Conservation (phyloP, 92 coral and sea anemone genomes). For the Heliopora coerulea region DNA sequence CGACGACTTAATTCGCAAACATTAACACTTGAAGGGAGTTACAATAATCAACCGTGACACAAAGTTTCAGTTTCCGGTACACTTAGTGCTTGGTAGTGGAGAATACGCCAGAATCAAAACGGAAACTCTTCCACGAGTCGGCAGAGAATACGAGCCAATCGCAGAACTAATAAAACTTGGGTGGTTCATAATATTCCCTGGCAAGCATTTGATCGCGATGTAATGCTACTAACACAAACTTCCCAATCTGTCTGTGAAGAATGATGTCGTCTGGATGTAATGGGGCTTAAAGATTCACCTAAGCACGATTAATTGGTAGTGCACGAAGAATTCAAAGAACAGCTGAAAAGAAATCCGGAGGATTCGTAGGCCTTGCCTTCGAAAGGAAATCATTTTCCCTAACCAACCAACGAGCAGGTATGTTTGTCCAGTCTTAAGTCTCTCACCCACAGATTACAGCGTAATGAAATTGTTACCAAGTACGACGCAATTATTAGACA, state of each 20-base stretch:
- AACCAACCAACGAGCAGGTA: background rate
- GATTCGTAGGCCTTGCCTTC: constrained; percentile 3
- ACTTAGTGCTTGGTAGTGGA: constrained; percentile 20
- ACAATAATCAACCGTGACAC: constrained; percentile 7
- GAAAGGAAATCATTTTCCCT: too few relatives aligned
- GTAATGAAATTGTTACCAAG: background rate
- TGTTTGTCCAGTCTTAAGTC: constrained; percentile 9
- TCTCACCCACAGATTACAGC: background rate
- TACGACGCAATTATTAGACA: background rate
- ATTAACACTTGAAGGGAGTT: background rate
- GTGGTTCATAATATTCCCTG: constrained; percentile 19
- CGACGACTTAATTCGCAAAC: background rate
- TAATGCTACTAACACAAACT: constrained; percentile 15
- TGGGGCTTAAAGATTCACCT: constrained; percentile 12
- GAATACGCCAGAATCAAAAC: constrained; percentile 31
- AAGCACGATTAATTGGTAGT: constrained; percentile 1
- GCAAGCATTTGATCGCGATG: background rate
- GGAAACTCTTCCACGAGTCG: background rate
- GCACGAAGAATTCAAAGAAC: constrained; percentile 8
- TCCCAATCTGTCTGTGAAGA: constrained; percentile 13
- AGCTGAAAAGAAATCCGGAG: constrained; percentile 18
- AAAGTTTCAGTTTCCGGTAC: constrained; percentile 2
- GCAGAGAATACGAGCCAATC: constrained; percentile 7
- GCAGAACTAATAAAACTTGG: constrained; percentile 5
- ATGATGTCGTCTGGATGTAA: background rate